These are phyloP conservation scores for Drosophila histrio DNA, from an alignment of 2,888 invertebrate species.

Conservation along the genomic window DNA sequence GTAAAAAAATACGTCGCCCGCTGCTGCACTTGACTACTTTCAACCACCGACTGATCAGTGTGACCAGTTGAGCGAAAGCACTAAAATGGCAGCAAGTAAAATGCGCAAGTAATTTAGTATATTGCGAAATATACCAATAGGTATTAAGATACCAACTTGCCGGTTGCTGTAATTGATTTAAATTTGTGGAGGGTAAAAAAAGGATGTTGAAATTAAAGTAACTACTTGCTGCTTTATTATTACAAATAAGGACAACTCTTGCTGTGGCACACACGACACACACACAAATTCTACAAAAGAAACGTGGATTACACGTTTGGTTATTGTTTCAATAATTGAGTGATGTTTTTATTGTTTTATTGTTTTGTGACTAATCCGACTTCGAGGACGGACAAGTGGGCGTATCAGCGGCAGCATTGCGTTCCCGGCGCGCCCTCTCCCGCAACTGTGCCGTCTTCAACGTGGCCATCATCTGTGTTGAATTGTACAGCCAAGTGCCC, in stretches of 20 bases:
- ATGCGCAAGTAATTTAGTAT: background rate
- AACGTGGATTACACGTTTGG: background rate
- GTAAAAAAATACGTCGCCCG: slow-evolving; percentile 34
- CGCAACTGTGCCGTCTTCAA: slow-evolving; percentile 92
- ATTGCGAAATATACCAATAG: background rate
- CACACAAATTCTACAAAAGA: background rate
- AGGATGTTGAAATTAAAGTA: background rate
- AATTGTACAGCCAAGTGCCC: slow-evolving; percentile 96
- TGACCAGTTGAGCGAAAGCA: slow-evolving; percentile 20
- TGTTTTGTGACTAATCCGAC: slow-evolving; percentile 45
- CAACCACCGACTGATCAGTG: slow-evolving; percentile 54
- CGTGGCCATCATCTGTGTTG: slow-evolving; percentile 94
- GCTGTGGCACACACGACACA: slow-evolving; percentile 10
- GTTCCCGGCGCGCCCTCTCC: slow-evolving; percentile 87
- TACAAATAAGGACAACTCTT: slow-evolving; percentile 30
- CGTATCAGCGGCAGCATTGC: background rate
- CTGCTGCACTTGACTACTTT: slow-evolving; percentile 52
- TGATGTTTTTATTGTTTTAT: background rate
- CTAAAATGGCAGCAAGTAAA: slow-evolving; percentile 10
- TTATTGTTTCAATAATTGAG: background rate
- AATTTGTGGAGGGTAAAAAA: background rate
- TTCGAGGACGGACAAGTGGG: slow-evolving; percentile 8
- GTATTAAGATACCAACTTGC: slow-evolving; percentile 7
- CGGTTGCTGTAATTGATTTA: background rate
- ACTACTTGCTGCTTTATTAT: slow-evolving; percentile 7